phyloP scores from a whole-genome alignment of 35 echinoderm and acorn worm species.

The Heliocidaris erythrogramma region DNA sequence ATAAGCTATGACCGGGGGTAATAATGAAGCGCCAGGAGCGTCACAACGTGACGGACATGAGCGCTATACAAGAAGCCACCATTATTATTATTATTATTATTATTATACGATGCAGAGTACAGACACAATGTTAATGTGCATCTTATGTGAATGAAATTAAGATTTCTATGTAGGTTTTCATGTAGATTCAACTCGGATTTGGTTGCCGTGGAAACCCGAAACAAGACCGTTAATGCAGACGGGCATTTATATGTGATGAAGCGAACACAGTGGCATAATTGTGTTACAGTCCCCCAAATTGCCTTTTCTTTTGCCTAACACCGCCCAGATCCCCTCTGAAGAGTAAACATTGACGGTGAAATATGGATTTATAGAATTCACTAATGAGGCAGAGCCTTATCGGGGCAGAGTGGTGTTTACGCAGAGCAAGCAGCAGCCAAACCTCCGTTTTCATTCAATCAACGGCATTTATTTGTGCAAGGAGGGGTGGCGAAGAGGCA shows the following conservation, averaged over 20 bases:
- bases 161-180: too few relatives aligned
- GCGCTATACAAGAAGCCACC: too few relatives aligned
- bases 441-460: slow-evolving; percentile 43
- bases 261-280: not conserved
- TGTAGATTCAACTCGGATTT: too few relatives aligned
- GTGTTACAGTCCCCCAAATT: not conserved
- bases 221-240: not conserved
- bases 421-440: not conserved
- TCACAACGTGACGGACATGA: too few relatives aligned
- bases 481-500: not conserved
- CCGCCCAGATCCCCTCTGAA: not conserved
- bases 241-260: not conserved
- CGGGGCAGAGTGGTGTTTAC: not conserved
- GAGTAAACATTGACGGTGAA: not conserved
- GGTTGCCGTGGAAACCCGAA: not conserved
- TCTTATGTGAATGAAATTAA: not conserved
- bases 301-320: not conserved
- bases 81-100: too few relatives aligned
- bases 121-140: not conserved
- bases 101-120: too few relatives aligned
- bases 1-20: too few relatives aligned
- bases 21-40: too few relatives aligned
- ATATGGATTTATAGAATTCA: slow-evolving; percentile 19
- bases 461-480: slow-evolving; percentile 41
- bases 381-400: not conserved